phyloP scores from a whole-genome alignment of 1,140 invertebrate species.

The Mizuhopecten yessoensis region DNA sequence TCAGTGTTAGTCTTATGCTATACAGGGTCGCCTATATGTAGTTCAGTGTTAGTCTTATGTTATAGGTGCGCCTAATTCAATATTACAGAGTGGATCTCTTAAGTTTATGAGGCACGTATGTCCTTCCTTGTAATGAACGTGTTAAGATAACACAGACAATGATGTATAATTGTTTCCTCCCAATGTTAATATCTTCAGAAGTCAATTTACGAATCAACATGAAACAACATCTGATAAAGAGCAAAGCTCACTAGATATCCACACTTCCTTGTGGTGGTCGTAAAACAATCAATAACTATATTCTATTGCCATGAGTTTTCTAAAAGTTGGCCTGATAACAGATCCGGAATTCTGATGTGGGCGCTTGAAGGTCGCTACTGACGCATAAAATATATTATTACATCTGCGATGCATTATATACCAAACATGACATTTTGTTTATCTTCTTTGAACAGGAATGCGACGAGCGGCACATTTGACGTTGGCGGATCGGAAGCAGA shows the following conservation, averaged over 20 bases:
- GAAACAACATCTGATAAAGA: too few relatives aligned
- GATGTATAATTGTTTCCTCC: neutral
- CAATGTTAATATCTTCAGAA: neutral
- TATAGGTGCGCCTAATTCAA: too few relatives aligned
- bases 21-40: too few relatives aligned
- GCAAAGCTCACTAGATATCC: neutral
- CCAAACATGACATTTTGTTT: too few relatives aligned
- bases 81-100: too few relatives aligned
- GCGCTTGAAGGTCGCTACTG: neutral
- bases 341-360: neutral
- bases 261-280: neutral
- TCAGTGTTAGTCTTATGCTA: too few relatives aligned
- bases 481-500: too few relatives aligned
- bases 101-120: neutral
- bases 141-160: neutral
- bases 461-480: too few relatives aligned
- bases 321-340: neutral
- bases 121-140: neutral
- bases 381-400: neutral
- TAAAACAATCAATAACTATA: neutral
- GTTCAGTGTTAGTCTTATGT: too few relatives aligned
- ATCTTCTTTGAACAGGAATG: too few relatives aligned
- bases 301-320: neutral
- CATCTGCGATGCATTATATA: too few relatives aligned
- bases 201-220: neutral